These are phyloP conservation scores for Drosophila pseudotakahashii DNA, from an alignment of 2,888 invertebrate genomes.

Conservation along the genomic window DNA sequence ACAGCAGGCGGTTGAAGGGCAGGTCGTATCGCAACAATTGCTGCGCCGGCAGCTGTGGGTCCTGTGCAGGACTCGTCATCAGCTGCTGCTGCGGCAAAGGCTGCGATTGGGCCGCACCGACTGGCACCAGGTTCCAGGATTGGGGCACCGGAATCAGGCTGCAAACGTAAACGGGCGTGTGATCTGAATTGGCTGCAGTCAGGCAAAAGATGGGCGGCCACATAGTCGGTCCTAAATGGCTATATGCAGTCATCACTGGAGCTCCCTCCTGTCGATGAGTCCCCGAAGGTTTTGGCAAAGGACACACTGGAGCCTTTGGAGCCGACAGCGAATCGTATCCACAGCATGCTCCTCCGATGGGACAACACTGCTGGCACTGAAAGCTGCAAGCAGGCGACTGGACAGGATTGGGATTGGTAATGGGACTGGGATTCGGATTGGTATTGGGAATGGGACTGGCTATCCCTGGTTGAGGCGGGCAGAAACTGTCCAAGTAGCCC, in stretches of 20 bases:
- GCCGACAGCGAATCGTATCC: conserved; percentile 1
- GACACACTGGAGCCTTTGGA: neutral
- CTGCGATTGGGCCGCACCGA: conserved; percentile 20
- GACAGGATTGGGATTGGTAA: conserved; percentile 4
- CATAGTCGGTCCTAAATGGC: neutral
- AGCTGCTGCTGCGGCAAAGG: conserved; percentile 18
- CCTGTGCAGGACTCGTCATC: conserved; percentile 28
- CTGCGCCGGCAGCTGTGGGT: conserved; percentile 3
- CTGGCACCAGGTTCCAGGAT: conserved; percentile 12
- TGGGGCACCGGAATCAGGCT: conserved; percentile 25
- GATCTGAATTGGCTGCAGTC: conserved; percentile 11
- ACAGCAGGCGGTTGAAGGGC: conserved; percentile 37
- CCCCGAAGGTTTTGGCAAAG: neutral
- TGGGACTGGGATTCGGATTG: neutral
- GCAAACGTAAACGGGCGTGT: conserved; percentile 27
- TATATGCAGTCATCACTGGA: neutral
- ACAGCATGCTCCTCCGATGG: conserved; percentile 7
- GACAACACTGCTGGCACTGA: conserved; percentile 24
- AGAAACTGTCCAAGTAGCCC: conserved; percentile 2
- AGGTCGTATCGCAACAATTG: conserved; percentile 34
- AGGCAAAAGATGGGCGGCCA: conserved; percentile 25
- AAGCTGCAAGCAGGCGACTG: conserved; percentile 7
- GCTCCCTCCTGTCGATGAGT: neutral
- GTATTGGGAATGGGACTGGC: neutral
- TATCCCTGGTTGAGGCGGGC: neutral